Evolutionary conservation across 1,140 invertebrate genomes (phyloP).

Genomic region (Bombus cullumanus): DNA sequence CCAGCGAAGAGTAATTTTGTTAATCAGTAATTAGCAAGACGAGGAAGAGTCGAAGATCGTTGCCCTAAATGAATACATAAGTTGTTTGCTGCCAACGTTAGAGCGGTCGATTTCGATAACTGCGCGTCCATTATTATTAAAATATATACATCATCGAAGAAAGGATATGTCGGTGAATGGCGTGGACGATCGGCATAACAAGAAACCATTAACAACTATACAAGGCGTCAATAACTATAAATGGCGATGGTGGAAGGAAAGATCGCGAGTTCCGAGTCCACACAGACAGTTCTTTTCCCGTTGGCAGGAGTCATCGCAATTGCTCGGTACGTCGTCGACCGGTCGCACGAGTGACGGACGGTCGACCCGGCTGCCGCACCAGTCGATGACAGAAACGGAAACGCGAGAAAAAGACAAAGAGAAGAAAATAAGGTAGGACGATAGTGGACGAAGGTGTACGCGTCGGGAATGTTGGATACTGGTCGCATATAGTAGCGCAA

Average conservation of each 20-base stretch:
- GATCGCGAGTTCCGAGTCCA: background rate
- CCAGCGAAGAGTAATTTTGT: no score
- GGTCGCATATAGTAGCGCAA: constrained; percentile 46
- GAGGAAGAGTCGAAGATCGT: background rate
- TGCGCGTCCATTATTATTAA: background rate
- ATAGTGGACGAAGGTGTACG: constrained; percentile 49
- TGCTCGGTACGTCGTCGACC: constrained; percentile 14
- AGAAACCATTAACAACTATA: constrained; percentile 12
- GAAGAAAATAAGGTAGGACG: constrained; percentile 24
- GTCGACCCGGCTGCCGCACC: background rate
- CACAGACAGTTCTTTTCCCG: no score
- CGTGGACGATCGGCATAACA: constrained; percentile 26
- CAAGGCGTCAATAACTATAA: constrained; percentile 61
- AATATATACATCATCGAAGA: background rate
- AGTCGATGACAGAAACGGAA: constrained; percentile 49
- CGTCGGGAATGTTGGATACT: constrained; percentile 52
- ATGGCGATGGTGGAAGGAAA: constrained; percentile 48
- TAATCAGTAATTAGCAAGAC: no score
- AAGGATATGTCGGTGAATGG: background rate
- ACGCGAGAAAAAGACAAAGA: constrained; percentile 49
- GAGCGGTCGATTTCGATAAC: background rate
- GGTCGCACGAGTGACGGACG: constrained; percentile 40
- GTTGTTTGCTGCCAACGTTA: no score
- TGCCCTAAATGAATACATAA: no score
- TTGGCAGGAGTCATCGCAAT: background rate